These are phyloP conservation scores for Numida meleagris DNA, from an alignment of 2,113 vertebrate species.

Conservation along the genomic window DNA sequence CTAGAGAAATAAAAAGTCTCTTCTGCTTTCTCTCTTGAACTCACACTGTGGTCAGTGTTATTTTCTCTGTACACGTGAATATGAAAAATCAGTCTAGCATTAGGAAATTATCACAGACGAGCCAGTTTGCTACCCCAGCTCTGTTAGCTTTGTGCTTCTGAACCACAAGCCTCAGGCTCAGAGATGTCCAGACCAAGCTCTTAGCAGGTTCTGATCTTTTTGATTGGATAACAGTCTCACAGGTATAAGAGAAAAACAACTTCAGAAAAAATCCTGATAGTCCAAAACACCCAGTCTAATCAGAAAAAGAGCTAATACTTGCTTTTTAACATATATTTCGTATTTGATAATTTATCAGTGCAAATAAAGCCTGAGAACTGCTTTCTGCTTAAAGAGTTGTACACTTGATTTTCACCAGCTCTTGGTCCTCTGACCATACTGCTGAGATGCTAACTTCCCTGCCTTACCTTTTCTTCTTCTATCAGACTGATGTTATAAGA, in stretches of 20 bases:
- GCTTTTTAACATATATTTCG: not conserved
- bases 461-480: not conserved
- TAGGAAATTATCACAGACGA: not conserved
- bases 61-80: not conserved
- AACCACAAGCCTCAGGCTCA: not conserved
- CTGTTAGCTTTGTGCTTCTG: not conserved
- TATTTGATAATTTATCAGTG: not conserved
- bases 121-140: not conserved
- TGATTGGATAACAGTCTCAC: not conserved
- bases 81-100: not conserved
- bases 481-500: rapidly evolving
- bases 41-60: not conserved
- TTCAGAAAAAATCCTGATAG: not conserved
- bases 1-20: not conserved
- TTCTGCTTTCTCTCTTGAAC: not conserved
- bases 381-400: not conserved
- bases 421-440: not conserved
- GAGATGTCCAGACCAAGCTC: not conserved
- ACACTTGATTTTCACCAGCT: not conserved
- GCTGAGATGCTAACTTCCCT: not conserved
- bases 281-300: not conserved
- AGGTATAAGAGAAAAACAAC: not conserved
- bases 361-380: not conserved
- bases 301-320: not conserved
- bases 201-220: not conserved